A percentile compares a stretch with the other conserved stretches of the same genome.
Evolutionary conservation across 1,140 invertebrate species (phyloP).

Genomic region (Penaeus chinensis): DNA sequence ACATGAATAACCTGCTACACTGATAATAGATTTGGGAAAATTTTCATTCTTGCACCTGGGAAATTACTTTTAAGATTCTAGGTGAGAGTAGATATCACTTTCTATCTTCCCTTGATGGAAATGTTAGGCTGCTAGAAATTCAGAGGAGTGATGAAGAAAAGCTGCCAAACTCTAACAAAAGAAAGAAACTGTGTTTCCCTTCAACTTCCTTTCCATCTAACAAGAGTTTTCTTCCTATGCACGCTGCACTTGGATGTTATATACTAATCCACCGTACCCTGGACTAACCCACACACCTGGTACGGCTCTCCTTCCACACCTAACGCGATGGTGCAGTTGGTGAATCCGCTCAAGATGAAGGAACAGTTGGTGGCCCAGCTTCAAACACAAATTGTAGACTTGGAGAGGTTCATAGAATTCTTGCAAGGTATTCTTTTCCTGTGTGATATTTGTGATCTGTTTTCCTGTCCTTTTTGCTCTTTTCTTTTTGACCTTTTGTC

Average conservation of each 20-base stretch:
- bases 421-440: slow-evolving; percentile 79
- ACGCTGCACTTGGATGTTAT: slow-evolving; percentile 14
- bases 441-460: slow-evolving; percentile 5
- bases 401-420: slow-evolving; percentile 97
- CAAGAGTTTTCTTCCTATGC: neutral
- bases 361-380: slow-evolving; percentile 94
- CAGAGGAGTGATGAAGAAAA: too few relatives aligned
- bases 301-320: neutral
- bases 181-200: too few relatives aligned
- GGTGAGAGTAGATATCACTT: too few relatives aligned
- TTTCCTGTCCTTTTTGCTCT: neutral
- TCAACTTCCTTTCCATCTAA: neutral
- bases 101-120: too few relatives aligned
- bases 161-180: too few relatives aligned
- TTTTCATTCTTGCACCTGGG: too few relatives aligned
- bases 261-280: neutral
- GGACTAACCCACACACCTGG: slow-evolving; percentile 4
- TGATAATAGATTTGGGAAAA: too few relatives aligned
- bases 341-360: slow-evolving; percentile 95
- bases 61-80: too few relatives aligned
- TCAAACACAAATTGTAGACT: slow-evolving; percentile 95
- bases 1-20: too few relatives aligned
- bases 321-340: slow-evolving; percentile 74
- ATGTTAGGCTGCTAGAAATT: too few relatives aligned
- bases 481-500: neutral